Base-by-base conservation (phyloP, 2,113 vertebrate genomes). In the Cottus gobio region DNA sequence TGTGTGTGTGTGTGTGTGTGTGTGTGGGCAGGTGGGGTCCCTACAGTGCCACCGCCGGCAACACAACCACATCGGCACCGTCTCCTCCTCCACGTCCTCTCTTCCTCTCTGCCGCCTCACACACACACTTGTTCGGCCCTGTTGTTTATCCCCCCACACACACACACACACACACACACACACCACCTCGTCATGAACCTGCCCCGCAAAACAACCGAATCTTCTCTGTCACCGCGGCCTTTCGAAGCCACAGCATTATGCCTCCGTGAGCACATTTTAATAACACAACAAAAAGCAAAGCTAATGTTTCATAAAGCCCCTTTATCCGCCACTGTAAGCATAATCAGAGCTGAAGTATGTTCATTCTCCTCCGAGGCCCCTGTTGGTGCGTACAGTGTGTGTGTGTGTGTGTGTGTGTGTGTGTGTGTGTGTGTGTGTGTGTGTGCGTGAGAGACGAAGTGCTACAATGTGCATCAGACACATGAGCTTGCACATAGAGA, bases 401-500 rank as follows among this genome's bases (percentile, higher is more conserved):
- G 68, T 66, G 80, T 80, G 75, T 70, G 61, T 56, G 79, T n/a
- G 63, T 67, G 36, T 82, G 86, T 85, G 63, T 67, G 36, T 82
- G 86, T 85, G 63, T 67, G 36, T 82, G 86, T 85, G 63, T 67
- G 36, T 82, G 86, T 85, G 63, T 67, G 36, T 82, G 86, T 85
- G 68, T 66, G 80, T 80, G 75, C 70, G 61, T 56, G 79, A 75
- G 90, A 83, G 84, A 89, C 46, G 28, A 52, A 90, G 93, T 89
- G 91, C 87, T 72, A 85, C 90, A 92, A 85, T 91, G 90, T 93
- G 92, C 89, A 91, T 87, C 84, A 84, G 91, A 93, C 91, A 87
- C 90, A 89, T 80, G 77, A 84, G 74, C 87, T 90, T 72, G 89
- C 89, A 87, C 91, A 84, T 77, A 77, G 78, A 84, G 84, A 95